A percentile compares a stretch with the other conserved stretches of the same genome.
These are phyloP conservation scores for Otocyon megalotis DNA, from an alignment of 2,113 vertebrate genomes.

Conservation along the genomic window DNA sequence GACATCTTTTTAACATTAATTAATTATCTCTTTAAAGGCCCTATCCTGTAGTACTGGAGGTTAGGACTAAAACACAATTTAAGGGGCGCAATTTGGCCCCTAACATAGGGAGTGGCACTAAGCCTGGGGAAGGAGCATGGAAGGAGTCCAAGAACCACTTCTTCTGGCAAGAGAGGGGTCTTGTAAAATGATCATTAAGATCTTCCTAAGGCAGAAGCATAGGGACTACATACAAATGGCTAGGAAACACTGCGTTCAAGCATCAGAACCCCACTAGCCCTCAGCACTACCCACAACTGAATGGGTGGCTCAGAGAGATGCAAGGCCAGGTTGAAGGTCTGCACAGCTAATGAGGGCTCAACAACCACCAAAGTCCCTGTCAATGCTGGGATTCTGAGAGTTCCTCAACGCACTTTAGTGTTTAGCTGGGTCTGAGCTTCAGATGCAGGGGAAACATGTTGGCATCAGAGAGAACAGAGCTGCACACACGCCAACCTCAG, in stretches of 20 bases:
- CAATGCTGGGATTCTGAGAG: neutral
- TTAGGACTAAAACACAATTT: neutral
- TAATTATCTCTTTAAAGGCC: neutral
- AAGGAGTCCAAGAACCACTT: neutral
- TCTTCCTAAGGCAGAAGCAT: neutral
- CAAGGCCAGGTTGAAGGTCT: neutral
- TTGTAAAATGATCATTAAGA: fast-evolving
- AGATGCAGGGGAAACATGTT: neutral
- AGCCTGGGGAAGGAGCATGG: neutral
- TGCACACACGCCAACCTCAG: neutral
- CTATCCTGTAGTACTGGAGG: neutral
- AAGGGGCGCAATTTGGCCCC: neutral
- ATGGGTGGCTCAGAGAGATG: neutral
- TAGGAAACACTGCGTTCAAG: neutral
- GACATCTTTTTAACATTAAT: neutral
- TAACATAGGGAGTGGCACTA: no score
- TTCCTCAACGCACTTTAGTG: neutral
- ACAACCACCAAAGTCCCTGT: no score
- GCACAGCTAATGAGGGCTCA: neutral
- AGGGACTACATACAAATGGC: neutral
- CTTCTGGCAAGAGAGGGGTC: neutral
- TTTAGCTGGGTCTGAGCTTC: neutral
- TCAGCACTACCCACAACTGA: no score
- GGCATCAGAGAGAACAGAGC: neutral
- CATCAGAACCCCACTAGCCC: neutral